Percentiles rank a stretch among this genome's conserved stretches.
Conservation (phyloP, 1,140 invertebrate genomes). For the Zaprionus africanus region DNA sequence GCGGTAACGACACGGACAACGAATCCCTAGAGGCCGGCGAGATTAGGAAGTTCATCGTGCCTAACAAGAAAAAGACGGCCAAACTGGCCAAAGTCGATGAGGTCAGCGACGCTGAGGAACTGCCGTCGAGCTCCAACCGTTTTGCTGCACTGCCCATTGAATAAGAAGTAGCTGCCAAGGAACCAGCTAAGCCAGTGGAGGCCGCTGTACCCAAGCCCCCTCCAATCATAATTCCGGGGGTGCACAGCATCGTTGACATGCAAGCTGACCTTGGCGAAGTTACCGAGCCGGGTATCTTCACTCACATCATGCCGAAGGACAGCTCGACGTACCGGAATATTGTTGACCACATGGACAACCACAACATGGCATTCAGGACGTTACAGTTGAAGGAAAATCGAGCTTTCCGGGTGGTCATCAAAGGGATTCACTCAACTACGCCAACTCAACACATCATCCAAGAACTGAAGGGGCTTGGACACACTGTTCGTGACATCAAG, state of each 20-base stretch:
- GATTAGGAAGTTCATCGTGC: not conserved
- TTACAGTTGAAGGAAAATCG: slow-evolving; percentile 2
- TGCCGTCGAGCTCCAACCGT: not conserved
- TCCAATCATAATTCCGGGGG: not conserved
- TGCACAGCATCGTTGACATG: not conserved
- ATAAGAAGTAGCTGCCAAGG: not conserved
- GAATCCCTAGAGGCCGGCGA: not conserved
- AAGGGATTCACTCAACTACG: not conserved
- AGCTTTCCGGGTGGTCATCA: not conserved
- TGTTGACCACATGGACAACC: not conserved
- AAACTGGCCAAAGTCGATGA: not conserved
- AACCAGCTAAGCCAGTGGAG: not conserved
- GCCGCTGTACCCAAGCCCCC: not conserved
- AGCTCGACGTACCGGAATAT: not conserved
- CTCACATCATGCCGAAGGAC: not conserved
- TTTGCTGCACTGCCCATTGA: not conserved
- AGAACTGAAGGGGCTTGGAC: not conserved
- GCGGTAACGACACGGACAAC: not conserved
- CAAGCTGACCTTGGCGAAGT: not conserved
- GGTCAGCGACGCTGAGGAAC: not conserved
- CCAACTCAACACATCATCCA: not conserved
- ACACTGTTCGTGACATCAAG: not conserved
- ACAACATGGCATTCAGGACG: not conserved
- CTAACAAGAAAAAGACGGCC: not conserved
- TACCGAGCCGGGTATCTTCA: not conserved